Conservation (phyloP, 2,113 vertebrate genomes). For the Hippocampus mohnikei region DNA sequence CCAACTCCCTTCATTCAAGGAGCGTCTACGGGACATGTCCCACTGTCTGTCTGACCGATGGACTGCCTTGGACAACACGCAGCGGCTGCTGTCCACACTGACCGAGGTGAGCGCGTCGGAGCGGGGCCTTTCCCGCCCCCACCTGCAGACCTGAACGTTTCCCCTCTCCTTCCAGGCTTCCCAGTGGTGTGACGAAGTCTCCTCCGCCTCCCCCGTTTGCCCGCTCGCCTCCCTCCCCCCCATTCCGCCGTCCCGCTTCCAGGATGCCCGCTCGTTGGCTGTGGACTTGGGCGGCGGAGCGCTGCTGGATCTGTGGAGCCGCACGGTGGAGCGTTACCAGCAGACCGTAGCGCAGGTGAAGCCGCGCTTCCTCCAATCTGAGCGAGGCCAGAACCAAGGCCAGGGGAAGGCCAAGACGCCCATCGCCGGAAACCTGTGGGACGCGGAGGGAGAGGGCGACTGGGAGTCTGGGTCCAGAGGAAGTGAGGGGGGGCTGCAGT, state of each 20-base stretch:
- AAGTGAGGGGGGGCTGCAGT: constrained; percentile 66
- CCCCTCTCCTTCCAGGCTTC: constrained; percentile 66
- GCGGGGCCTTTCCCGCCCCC: too few species aligned
- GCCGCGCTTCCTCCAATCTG: constrained; percentile 69
- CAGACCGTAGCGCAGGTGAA: constrained; percentile 73
- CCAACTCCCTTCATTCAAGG: constrained; percentile 69
- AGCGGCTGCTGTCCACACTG: constrained; percentile 79
- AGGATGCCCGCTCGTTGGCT: constrained; percentile 80
- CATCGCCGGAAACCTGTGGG: constrained; percentile 63
- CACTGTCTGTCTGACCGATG: constrained; percentile 80
- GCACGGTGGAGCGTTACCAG: constrained; percentile 77
- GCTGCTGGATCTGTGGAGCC: constrained; percentile 76
- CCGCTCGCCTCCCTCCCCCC: constrained; percentile 70
- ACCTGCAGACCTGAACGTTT: background rate
- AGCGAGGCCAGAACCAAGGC: constrained; percentile 48
- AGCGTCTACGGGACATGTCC: constrained; percentile 72
- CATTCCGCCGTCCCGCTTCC: constrained; percentile 78
- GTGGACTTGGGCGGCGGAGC: constrained; percentile 78
- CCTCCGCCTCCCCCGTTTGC: constrained; percentile 56
- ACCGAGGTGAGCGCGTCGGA: constrained; percentile 62
- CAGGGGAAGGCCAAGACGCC: constrained; percentile 51
- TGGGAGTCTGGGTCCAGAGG: constrained; percentile 62
- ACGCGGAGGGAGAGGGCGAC: constrained; percentile 67
- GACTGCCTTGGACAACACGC: constrained; percentile 78
- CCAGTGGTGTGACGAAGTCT: constrained; percentile 79